phyloP scores from a whole-genome alignment of 2,888 invertebrate genomes.

The Periphyllus acericola region DNA sequence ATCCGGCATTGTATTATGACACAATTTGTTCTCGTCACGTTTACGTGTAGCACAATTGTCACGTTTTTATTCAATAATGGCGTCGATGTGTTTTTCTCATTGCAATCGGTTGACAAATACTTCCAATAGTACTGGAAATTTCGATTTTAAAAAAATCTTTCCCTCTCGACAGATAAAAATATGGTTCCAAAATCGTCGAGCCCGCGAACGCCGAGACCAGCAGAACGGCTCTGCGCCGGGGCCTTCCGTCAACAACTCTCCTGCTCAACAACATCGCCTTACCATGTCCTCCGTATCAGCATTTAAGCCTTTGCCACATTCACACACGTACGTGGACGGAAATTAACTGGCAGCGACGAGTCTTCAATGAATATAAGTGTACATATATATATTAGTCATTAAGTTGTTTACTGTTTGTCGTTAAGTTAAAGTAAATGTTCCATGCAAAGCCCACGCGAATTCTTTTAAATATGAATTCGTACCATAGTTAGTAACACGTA shows the following conservation, averaged over 20 bases:
- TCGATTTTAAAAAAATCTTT: too few relatives aligned
- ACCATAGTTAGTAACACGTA: neutral
- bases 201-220: constrained; percentile 64
- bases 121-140: too few relatives aligned
- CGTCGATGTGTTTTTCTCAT: too few relatives aligned
- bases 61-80: too few relatives aligned
- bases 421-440: neutral
- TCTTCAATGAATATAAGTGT: neutral
- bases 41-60: too few relatives aligned
- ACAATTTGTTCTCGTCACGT: too few relatives aligned
- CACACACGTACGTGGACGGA: neutral
- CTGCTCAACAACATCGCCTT: constrained; percentile 27
- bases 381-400: neutral
- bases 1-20: too few relatives aligned
- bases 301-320: constrained; percentile 66
- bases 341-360: neutral
- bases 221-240: constrained; percentile 22
- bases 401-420: neutral
- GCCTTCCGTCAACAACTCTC: constrained; percentile 12
- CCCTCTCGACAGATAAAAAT: constrained; percentile 64
- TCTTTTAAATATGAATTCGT: neutral
- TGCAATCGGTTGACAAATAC: too few relatives aligned
- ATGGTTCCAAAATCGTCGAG: constrained; percentile 65
- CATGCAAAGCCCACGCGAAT: neutral
- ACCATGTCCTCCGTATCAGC: constrained; percentile 58